Evolutionary conservation across 2,113 vertebrate genomes (phyloP), one percentile per base, ranked within the genome.

Genomic region (Dissostichus mawsoni): DNA sequence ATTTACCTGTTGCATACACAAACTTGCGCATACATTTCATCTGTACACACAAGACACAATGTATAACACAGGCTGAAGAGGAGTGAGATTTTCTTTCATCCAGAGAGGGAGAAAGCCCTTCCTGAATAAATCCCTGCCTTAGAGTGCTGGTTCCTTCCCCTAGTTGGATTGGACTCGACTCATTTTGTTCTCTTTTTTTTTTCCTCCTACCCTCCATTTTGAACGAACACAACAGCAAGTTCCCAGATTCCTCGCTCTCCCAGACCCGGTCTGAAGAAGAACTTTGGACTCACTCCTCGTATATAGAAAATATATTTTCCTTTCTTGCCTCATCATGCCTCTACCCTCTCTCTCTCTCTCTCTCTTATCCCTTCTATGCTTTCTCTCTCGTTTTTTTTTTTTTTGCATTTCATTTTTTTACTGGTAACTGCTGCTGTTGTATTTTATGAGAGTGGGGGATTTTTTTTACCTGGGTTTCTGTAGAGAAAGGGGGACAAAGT

Each of bases 341-440:
- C 73, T 82, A 29, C 74, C 80, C 50, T 86, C 58, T 74, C 71
- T 76, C 74, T 86, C 47, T 33, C 76, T 91, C 88, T 90, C 78
- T 84, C 81, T 87, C 61, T 88, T 82, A 29, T 44, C 20, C 11
- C 8, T 17, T 55, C 55, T 41, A 41, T 41, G 36, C 36, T 52
- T 55, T 80, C 67, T 71, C 51, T 48, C 76, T 77, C 76, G 83
- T 80, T 77, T 73, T 80, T 76, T 70, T 70, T 83, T 78, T 82
- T 84, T 82, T 84, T 92, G 87, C 89, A 89, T 87, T 91, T 97
- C 96, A 97, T 97, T 97, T 97, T 97, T 97, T 96, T 96, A 97
- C 96, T 96, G 87, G 92, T 96, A 96, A 97, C 96, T 96, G 96
- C 97, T 98, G 97, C 98, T 98, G 96, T 97, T 97, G 97, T 98